Base-by-base conservation (phyloP, 2,797 vertebrate genomes). In the Amblyopsis hoosieri region DNA sequence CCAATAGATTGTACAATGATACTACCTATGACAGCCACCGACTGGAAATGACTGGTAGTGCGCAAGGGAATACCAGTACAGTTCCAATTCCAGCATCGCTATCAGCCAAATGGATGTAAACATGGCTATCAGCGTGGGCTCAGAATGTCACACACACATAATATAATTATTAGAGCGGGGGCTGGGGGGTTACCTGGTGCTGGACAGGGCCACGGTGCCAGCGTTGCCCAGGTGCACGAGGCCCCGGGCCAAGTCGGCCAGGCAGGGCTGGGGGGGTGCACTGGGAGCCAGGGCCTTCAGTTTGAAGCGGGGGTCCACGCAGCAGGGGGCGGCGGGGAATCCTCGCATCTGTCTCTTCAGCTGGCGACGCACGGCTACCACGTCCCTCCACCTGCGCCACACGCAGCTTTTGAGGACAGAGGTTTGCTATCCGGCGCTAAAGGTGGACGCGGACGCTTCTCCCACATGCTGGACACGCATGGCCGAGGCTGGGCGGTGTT, bases 321-420 rank as follows among this genome's bases (percentile, higher is more conserved):
- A 95, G 80, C 94, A 94, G 0, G 98, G 96, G 1, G 97, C 97
- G 0, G 98, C 97, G 13, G 98, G 98, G 78, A 99, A 99, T 0
- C 93, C 94, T 68, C 95, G 91, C 98, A 99, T 99, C 79, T 99
- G 96, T 64, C 94, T 91, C 85, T 95, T 95, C 72, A 99, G 68
- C 78, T 95, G 97, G 19, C 94, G 94, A 19, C 96, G 94, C 10
- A 96, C 93, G 0, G 91, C 88, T 0, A 97, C 95, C 50, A 96
- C 95, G 2, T 96, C 95, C 23, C 93, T 94, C 97, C 98, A 99
- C 87, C 97, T 98, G 72, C 23, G 2, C 37, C 37, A 49, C 37
- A 37, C 6, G 1, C 37, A 37, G 37, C 37, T 37, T 37, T 37
- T 9, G 37, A 37, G 7, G 37, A 37, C 1, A 2, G 1, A 7